Evolutionary conservation across 2,113 vertebrate species (phyloP).

Genomic region (Tamias sibiricus): DNA sequence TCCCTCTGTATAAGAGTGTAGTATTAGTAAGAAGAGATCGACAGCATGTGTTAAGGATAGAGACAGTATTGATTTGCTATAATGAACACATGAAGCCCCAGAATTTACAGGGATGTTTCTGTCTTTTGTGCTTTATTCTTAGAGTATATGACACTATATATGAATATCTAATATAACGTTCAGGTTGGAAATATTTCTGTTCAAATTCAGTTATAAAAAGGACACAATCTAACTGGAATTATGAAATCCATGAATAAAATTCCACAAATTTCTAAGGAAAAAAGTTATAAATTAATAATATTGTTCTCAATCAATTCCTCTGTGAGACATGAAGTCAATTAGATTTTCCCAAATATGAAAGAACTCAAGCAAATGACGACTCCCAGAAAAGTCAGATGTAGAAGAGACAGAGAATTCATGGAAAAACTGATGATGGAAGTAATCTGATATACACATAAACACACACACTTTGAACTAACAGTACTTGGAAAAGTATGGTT

Average conservation of each 20-base stretch:
- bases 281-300: background rate
- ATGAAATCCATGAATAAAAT: constrained; percentile 14
- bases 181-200: background rate
- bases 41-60: background rate
- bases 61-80: background rate
- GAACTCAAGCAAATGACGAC: background rate
- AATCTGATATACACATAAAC: background rate
- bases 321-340: background rate
- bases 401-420: background rate
- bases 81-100: background rate
- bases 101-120: background rate
- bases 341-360: background rate
- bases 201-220: constrained; percentile 25
- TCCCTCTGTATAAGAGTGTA: background rate
- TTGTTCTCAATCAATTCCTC: background rate
- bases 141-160: background rate
- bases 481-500: background rate
- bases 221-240: background rate
- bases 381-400: background rate
- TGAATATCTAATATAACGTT: background rate
- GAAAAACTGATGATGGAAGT: background rate
- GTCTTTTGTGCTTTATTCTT: background rate
- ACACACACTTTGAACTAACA: background rate
- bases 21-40: background rate
- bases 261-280: background rate